Percentiles rank a stretch among this genome's conserved stretches.
Evolutionary conservation across 2,797 vertebrate species (phyloP).

Genomic region (Taenioides sp.): DNA sequence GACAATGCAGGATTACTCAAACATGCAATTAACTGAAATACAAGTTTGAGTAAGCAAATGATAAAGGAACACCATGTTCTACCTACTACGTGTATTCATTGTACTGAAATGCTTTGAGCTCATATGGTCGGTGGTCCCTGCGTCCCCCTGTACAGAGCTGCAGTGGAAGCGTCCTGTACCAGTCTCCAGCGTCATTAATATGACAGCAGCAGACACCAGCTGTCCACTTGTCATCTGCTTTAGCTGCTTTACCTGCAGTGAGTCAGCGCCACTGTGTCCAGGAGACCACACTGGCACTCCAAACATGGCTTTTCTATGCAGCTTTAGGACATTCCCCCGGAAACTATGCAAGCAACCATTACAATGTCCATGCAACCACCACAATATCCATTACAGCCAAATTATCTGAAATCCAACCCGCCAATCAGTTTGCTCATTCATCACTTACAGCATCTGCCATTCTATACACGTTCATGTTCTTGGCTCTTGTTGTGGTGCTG

Average conservation of each 20-base stretch:
- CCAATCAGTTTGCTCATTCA: background rate
- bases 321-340: background rate
- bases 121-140: background rate
- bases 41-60: too few species aligned
- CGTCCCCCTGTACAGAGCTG: slow-evolving; percentile 26
- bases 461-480: too few species aligned
- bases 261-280: slow-evolving; percentile 48
- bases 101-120: background rate
- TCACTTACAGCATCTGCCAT: too few species aligned
- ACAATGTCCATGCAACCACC: background rate
- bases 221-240: slow-evolving; percentile 56
- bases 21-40: too few species aligned
- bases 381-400: background rate
- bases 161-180: slow-evolving; percentile 44
- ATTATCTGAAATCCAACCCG: background rate
- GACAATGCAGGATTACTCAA: too few species aligned
- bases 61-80: too few species aligned
- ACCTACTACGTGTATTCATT: too few species aligned
- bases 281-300: slow-evolving; percentile 1
- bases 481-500: background rate
- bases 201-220: slow-evolving; percentile 59
- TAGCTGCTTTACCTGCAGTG: slow-evolving; percentile 49
- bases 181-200: slow-evolving; percentile 49
- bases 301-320: background rate
- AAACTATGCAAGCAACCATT: too few species aligned